These are phyloP conservation scores for Macrostomum cliftonense DNA, from an alignment of 2,888 invertebrate species.

Conservation along the genomic window DNA sequence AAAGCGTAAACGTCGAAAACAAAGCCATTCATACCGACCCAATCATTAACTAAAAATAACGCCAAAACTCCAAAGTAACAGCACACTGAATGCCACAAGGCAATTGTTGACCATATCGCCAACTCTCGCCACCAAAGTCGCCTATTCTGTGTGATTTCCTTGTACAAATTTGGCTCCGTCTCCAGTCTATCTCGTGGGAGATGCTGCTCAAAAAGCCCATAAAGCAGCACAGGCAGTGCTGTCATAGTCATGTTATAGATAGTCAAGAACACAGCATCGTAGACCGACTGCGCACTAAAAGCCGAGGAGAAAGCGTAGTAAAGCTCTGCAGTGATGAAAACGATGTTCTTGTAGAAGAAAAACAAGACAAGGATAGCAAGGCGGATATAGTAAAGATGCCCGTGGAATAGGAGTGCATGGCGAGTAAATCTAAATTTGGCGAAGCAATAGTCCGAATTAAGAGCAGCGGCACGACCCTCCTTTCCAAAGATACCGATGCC, in stretches of 20 bases:
- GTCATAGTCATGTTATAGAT: conserved; percentile 58
- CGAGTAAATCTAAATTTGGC: conserved; percentile 60
- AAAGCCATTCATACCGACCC: too few species aligned
- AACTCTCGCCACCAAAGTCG: conserved; percentile 4
- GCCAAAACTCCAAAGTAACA: conserved; percentile 22
- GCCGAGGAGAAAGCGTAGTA: conserved; percentile 40
- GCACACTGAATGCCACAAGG: conserved; percentile 35
- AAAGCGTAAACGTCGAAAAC: too few species aligned
- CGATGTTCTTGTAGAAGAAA: conserved; percentile 67
- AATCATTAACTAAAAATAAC: too few species aligned
- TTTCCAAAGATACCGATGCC: conserved; percentile 41
- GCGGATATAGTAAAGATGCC: conserved; percentile 61
- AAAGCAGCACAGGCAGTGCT: conserved; percentile 52
- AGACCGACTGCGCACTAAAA: conserved; percentile 37
- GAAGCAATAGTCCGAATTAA: conserved; percentile 66
- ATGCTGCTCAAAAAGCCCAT: conserved; percentile 56
- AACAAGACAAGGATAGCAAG: conserved; percentile 56
- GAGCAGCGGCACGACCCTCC: conserved; percentile 46
- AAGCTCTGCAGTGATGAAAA: conserved; percentile 50
- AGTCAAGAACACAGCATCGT: conserved; percentile 55
- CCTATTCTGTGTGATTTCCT: neutral
- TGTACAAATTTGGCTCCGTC: conserved; percentile 52
- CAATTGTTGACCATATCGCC: conserved; percentile 44
- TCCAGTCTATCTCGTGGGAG: conserved; percentile 43
- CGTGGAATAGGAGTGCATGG: conserved; percentile 57